Evolutionary conservation across 2,888 invertebrate species (phyloP).

Genomic region (Eilema sororculum): DNA sequence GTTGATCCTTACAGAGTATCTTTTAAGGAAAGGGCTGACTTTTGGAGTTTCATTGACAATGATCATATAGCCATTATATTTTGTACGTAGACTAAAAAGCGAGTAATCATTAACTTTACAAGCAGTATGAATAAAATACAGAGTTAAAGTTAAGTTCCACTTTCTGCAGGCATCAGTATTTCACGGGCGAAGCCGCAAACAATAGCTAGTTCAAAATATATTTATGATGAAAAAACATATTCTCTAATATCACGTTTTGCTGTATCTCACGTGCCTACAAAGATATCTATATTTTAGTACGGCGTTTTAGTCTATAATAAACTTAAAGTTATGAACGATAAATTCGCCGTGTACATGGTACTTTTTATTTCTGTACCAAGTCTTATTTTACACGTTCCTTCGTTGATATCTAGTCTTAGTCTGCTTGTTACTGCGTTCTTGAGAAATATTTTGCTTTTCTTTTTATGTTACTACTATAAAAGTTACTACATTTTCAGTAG

Average conservation of each 20-base stretch:
- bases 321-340: constrained; percentile 4
- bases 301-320: not conserved
- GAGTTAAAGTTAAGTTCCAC: too few species aligned
- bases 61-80: too few species aligned
- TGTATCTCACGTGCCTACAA: not conserved
- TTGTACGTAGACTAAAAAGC: too few species aligned
- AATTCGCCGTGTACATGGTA: not conserved
- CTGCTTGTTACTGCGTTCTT: constrained; percentile 8
- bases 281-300: not conserved
- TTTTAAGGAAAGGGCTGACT: not conserved
- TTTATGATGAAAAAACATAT: not conserved
- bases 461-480: too few species aligned
- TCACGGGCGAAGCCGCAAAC: not conserved
- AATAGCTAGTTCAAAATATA: not conserved
- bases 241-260: not conserved
- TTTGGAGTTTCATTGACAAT: too few species aligned
- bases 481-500: not conserved
- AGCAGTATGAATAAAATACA: too few species aligned
- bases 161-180: not conserved
- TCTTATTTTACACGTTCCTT: constrained; percentile 1
- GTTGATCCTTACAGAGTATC: not conserved
- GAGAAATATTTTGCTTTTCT: too few species aligned
- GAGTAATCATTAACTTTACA: too few species aligned
- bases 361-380: constrained; percentile 1
- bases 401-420: not conserved